phyloP scores from a whole-genome alignment of 2,888 invertebrate genomes.

The Ichneumoninae sp. region DNA sequence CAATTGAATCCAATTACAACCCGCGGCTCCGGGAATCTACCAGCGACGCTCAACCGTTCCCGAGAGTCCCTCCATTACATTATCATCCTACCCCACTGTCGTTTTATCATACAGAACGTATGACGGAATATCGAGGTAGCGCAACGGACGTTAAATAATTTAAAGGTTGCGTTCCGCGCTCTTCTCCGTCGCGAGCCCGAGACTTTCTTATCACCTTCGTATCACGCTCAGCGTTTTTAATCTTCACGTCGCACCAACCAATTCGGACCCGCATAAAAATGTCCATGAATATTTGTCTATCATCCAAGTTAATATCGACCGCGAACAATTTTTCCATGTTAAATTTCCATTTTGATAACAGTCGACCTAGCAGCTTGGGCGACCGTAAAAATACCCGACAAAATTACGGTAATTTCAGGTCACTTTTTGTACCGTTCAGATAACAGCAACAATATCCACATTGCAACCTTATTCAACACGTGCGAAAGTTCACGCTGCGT shows the following conservation, averaged over 20 bases:
- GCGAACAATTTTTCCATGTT: too few species aligned
- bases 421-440: too few species aligned
- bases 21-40: slow-evolving; percentile 70
- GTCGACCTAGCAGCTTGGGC: too few species aligned
- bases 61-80: slow-evolving; percentile 8
- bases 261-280: too few species aligned
- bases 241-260: neutral
- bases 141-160: neutral
- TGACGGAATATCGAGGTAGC: slow-evolving; percentile 2
- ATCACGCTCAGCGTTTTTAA: neutral
- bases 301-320: too few species aligned
- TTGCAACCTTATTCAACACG: too few species aligned
- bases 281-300: too few species aligned
- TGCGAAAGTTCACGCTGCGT: too few species aligned
- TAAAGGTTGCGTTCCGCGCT: neutral
- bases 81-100: slow-evolving; percentile 1
- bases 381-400: too few species aligned
- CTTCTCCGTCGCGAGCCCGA: neutral
- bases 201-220: neutral
- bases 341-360: too few species aligned
- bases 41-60: slow-evolving; percentile 77
- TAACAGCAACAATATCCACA: too few species aligned
- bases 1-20: slow-evolving; percentile 85
- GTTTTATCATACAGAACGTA: neutral
- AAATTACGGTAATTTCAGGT: too few species aligned